phyloP scores from a whole-genome alignment of 2,113 vertebrate genomes.

The Actenoides lindsayi region DNA sequence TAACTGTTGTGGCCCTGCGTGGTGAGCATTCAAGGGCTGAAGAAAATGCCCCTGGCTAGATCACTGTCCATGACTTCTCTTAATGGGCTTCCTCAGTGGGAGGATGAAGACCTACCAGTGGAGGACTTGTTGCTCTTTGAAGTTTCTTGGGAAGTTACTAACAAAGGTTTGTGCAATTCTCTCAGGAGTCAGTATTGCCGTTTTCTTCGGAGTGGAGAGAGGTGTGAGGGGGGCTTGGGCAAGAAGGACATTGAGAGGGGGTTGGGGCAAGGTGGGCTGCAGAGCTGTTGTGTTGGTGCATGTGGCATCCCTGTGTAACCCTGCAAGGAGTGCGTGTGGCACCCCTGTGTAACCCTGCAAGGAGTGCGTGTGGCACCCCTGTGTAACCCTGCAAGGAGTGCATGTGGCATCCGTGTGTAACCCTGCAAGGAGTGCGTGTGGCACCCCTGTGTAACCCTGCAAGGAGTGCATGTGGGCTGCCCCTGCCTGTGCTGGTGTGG shows the following conservation, averaged over 20 bases:
- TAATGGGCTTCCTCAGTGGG: slow-evolving; percentile 87
- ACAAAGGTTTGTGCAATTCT: slow-evolving; percentile 86
- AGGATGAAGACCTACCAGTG: slow-evolving; percentile 86
- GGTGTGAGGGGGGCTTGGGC: not conserved
- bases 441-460: not conserved
- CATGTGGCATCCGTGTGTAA: not conserved
- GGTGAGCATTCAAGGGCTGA: not conserved
- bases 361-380: not conserved
- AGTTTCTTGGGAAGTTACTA: slow-evolving; percentile 94
- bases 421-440: fast-evolving
- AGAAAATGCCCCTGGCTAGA: slow-evolving; percentile 86
- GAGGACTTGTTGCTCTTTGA: slow-evolving; percentile 93
- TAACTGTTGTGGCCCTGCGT: not conserved
- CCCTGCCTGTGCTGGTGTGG: not conserved
- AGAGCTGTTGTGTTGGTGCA: not conserved
- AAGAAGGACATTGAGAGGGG: not conserved
- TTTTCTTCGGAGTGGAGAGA: not conserved
- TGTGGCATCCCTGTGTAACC: not conserved
- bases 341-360: fast-evolving
- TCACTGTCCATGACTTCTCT: slow-evolving; percentile 93
- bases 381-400: fast-evolving
- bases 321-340: no score
- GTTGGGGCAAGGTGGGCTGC: not conserved
- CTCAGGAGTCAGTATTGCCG: not conserved
- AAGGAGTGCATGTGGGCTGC: not conserved